Conservation (phyloP, 2,113 vertebrate species). For the Cygnus atratus region DNA sequence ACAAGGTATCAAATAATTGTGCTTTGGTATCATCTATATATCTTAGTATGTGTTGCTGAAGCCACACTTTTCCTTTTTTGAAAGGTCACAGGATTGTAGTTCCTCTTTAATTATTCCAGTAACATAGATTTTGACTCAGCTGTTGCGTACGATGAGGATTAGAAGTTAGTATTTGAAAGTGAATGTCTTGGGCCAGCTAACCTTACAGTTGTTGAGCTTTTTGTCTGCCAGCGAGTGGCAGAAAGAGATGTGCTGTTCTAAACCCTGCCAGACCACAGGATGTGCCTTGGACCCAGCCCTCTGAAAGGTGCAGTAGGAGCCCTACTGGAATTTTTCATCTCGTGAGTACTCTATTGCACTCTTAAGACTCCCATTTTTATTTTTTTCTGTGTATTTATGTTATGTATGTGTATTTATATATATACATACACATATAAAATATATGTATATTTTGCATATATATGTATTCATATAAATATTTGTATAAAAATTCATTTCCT, state of each 20-base stretch:
- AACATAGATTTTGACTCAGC: background rate
- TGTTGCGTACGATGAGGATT: background rate
- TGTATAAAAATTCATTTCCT: background rate
- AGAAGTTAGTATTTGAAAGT: background rate
- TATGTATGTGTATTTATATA: background rate
- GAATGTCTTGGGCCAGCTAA: background rate
- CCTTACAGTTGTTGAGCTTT: background rate
- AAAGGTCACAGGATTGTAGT: background rate
- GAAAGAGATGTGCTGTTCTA: background rate
- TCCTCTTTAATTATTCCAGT: background rate
- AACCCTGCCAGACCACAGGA: rapidly evolving
- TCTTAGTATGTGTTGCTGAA: background rate
- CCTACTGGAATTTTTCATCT: background rate
- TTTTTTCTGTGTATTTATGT: background rate
- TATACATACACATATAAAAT: no score
- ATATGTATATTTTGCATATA: background rate
- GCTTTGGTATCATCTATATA: background rate
- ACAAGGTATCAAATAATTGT: background rate
- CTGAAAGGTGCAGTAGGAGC: rapidly evolving
- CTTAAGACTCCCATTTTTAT: background rate
- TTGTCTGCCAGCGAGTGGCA: background rate
- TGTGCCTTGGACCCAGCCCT: background rate
- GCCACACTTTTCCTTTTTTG: background rate
- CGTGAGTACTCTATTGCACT: background rate
- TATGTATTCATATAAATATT: background rate